Base-by-base conservation (phyloP, 2,797 vertebrate species). In the Basileuterus tristriatus region DNA sequence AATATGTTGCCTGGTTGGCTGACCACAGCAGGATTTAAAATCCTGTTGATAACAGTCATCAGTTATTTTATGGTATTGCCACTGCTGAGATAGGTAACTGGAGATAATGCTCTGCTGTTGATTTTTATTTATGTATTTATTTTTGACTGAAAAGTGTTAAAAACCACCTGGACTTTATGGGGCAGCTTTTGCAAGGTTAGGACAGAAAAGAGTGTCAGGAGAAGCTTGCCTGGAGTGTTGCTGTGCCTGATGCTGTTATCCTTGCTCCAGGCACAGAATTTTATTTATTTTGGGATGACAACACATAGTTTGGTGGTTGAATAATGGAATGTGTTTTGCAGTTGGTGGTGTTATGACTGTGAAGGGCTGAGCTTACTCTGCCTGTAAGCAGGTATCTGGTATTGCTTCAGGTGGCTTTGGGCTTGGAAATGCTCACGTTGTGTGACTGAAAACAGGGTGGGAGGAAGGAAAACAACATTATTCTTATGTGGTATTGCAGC, bases 21-120 rank as follows among this genome's bases (percentile, higher is more conserved):
- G 69, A 91, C 87, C 82, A 19, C 65, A 56, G 50, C 58, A 83
- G 76, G 76, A 72, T 81, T 94, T 79, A 29, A 78, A 95, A 85
- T 82, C 50, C 21, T 86, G 29, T 83, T 87, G 58, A 55, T 27
- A 64, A 69, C 21, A 46, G 19, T 70, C n/a, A 63, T 59, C 32
- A 60, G 30, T 67, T 72, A 47, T 72, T 90, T 55, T 30, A 32
- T 36, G n/a, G 30, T 39, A 52, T 76, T 72, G 60, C 62, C 8
- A 2, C 36, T 87, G 30, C 53, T 70, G 67, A 49, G 50, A 24
- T 37, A 8, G 47, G 37, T 89, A 46, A 72, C 23, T 56, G 41
- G 44, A 13, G 21, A 23, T 47, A 50, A 70, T 75, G 10, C 20
- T 65, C 16, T 86, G 34, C 26, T 81, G 9, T 9, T 77, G 46